These are phyloP conservation scores for Papilio elwesi DNA, from an alignment of 2,888 invertebrate species.

Conservation along the genomic window DNA sequence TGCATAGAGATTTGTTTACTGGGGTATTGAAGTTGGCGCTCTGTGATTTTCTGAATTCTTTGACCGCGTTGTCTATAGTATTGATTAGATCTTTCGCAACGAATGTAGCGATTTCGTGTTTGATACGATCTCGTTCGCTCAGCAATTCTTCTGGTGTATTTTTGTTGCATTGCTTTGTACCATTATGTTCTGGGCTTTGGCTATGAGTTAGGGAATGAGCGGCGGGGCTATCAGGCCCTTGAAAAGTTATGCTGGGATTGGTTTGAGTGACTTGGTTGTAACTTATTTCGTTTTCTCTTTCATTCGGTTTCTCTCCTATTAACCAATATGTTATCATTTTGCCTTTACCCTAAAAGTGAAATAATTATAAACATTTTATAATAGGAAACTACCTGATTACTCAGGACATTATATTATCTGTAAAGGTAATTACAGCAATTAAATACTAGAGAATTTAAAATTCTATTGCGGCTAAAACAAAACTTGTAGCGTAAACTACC, in stretches of 20 bases:
- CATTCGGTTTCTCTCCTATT: constrained; percentile 85
- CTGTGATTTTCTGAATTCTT: constrained; percentile 74
- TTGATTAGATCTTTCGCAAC: constrained; percentile 78
- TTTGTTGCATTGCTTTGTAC: constrained; percentile 59
- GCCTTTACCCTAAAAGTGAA: constrained; percentile 89
- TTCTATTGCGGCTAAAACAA: too few species aligned
- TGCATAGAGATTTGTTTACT: constrained; percentile 51
- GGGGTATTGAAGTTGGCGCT: constrained; percentile 63
- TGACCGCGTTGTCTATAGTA: constrained; percentile 74
- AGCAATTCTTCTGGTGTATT: constrained; percentile 63
- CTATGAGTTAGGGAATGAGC: constrained; percentile 72
- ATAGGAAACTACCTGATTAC: too few species aligned
- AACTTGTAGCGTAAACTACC: too few species aligned
- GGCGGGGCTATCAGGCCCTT: constrained; percentile 79
- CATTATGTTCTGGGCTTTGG: constrained; percentile 69
- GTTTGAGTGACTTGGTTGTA: constrained; percentile 53
- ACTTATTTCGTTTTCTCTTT: constrained; percentile 51
- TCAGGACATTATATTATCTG: too few species aligned
- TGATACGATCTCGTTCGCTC: constrained; percentile 73
- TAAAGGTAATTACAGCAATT: too few species aligned
- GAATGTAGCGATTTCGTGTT: constrained; percentile 77
- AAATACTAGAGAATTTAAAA: too few species aligned
- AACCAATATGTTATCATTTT: constrained; percentile 96
- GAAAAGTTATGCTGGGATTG: constrained; percentile 78
- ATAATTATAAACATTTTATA: constrained; percentile 24